Conservation (phyloP, 2,797 vertebrate genomes). For the Lepus townsendii region DNA sequence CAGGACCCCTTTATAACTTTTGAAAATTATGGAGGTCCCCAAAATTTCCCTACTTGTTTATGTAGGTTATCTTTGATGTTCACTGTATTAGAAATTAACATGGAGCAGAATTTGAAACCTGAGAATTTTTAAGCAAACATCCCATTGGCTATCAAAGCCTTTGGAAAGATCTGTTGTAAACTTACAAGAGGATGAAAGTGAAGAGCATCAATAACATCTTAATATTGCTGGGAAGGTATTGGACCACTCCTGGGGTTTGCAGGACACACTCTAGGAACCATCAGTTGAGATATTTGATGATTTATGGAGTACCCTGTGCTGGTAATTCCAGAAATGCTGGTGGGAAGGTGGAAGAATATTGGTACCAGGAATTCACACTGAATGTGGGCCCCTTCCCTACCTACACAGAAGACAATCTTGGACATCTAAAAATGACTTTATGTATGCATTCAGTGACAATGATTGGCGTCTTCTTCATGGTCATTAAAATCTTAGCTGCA, state of each 20-base stretch:
- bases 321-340: not conserved
- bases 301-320: not conserved
- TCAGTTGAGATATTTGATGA: not conserved
- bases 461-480: not conserved
- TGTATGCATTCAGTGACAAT: not conserved
- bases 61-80: not conserved
- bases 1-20: not conserved
- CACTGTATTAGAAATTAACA: not conserved
- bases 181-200: not conserved
- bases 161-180: not conserved
- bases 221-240: not conserved
- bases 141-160: not conserved
- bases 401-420: no score
- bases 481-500: not conserved
- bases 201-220: not conserved
- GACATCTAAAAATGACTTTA: not conserved
- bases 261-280: not conserved
- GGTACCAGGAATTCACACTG: not conserved
- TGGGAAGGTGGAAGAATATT: not conserved
- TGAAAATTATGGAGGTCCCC: not conserved
- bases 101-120: not conserved
- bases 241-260: not conserved
- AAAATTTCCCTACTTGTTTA: not conserved
- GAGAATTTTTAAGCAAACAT: not conserved
- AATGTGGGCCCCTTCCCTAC: not conserved